phyloP scores from a whole-genome alignment of 2,888 invertebrate genomes.

The Andrena haemorrhoa region DNA sequence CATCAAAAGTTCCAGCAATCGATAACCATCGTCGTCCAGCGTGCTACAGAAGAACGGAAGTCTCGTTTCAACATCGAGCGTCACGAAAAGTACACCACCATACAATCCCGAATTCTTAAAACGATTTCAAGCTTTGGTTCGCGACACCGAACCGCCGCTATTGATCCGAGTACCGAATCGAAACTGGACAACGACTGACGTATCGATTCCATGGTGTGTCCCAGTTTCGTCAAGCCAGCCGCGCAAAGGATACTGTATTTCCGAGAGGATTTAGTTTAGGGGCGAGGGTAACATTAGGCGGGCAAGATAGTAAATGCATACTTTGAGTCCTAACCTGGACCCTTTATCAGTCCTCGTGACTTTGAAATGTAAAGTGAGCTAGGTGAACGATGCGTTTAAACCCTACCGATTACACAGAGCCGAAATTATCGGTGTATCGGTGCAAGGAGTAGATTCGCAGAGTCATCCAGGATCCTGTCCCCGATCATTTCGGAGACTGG shows the following conservation, averaged over 20 bases:
- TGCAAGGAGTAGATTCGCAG: no score
- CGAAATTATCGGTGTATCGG: no score
- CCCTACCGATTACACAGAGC: no score
- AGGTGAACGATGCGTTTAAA: no score
- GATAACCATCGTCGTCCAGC: background rate
- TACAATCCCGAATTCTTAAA: conserved; percentile 37
- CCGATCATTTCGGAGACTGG: no score
- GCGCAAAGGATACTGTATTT: conserved; percentile 70
- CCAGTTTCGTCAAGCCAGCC: conserved; percentile 77
- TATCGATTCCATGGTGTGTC: conserved; percentile 79
- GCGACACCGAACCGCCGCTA: conserved; percentile 55
- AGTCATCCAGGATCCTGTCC: no score
- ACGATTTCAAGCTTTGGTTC: conserved; percentile 40
- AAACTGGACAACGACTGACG: conserved; percentile 78
- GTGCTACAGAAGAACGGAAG: background rate
- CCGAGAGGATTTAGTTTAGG: conserved; percentile 51
- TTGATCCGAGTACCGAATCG: conserved; percentile 78
- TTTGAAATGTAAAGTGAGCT: no score
- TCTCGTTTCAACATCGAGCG: background rate
- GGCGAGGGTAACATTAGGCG: no score
- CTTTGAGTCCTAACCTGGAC: no score
- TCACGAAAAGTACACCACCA: background rate
- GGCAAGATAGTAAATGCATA: no score
- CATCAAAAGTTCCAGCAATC: background rate
- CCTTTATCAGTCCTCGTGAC: no score